These are phyloP conservation scores for Silurus aristotelis DNA, from an alignment of 2,797 vertebrate genomes.

Conservation along the genomic window DNA sequence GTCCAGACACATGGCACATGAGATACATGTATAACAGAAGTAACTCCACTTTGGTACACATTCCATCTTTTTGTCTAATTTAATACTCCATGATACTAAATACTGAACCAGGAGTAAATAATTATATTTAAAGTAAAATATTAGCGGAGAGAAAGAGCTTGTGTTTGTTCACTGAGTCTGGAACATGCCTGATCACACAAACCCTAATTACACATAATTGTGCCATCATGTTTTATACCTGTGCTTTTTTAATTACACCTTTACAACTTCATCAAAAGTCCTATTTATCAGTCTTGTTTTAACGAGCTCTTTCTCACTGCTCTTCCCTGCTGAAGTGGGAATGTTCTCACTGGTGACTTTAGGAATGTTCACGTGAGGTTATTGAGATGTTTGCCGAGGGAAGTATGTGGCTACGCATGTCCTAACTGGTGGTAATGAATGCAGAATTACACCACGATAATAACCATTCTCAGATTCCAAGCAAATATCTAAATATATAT, in stretches of 20 bases:
- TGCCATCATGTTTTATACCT: constrained; percentile 30
- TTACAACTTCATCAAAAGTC: constrained; percentile 23
- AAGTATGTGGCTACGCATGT: background rate
- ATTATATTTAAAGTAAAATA: background rate
- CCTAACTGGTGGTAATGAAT: background rate
- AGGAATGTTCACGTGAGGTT: background rate
- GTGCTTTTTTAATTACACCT: constrained; percentile 34
- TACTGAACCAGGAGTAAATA: background rate
- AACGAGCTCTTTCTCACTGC: constrained; percentile 23
- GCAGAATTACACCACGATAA: background rate
- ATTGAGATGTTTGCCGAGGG: background rate
- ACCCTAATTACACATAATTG: constrained; percentile 43
- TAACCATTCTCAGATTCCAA: too few relatives aligned
- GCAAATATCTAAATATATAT: too few relatives aligned
- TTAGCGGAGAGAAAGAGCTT: background rate
- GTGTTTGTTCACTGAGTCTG: constrained; percentile 8
- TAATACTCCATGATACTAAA: background rate
- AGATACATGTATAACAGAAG: background rate
- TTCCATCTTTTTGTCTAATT: background rate
- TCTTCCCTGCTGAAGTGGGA: background rate
- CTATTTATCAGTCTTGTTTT: constrained; percentile 26
- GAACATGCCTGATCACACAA: background rate
- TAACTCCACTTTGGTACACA: background rate
- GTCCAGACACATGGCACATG: background rate
- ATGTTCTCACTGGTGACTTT: background rate